These are phyloP conservation scores for Stegophylla sp. DNA, from an alignment of 2,888 invertebrate species.

Conservation along the genomic window DNA sequence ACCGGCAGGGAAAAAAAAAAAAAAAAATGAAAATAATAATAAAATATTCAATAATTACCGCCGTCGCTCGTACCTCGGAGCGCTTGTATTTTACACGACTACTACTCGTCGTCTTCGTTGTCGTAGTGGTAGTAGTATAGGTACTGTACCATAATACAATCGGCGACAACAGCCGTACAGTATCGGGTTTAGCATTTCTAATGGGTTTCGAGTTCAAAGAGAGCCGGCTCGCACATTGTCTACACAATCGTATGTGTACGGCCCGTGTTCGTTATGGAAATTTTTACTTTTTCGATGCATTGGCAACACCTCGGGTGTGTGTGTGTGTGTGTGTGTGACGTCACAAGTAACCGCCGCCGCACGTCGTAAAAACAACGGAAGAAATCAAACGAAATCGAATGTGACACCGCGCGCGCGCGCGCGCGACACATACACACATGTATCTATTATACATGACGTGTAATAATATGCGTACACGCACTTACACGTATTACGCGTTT, in stretches of 20 bases:
- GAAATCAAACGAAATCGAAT: constrained; percentile 48
- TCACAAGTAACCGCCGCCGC: not conserved
- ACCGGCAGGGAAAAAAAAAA: not conserved
- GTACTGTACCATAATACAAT: no score
- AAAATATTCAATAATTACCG: constrained; percentile 52
- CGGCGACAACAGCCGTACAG: not conserved
- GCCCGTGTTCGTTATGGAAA: constrained; percentile 56
- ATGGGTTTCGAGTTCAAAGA: constrained; percentile 59
- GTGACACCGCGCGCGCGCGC: not conserved
- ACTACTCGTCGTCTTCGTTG: no score
- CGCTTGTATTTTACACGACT: not conserved
- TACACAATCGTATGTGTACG: not conserved
- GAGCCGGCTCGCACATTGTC: constrained; percentile 47
- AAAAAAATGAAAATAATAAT: not conserved
- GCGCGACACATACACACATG: no score
- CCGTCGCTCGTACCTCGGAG: not conserved
- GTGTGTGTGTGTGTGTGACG: constrained; percentile 4
- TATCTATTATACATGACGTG: no score
- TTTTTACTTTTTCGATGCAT: constrained; percentile 47
- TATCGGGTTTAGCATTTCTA: constrained; percentile 50
- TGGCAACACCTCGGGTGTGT: not conserved
- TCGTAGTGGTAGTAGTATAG: no score
- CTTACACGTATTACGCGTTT: no score
- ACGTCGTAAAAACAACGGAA: constrained; percentile 49
- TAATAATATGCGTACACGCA: no score